phyloP scores from a whole-genome alignment of 2,888 invertebrate species.

The Drosophila stalkeri region DNA sequence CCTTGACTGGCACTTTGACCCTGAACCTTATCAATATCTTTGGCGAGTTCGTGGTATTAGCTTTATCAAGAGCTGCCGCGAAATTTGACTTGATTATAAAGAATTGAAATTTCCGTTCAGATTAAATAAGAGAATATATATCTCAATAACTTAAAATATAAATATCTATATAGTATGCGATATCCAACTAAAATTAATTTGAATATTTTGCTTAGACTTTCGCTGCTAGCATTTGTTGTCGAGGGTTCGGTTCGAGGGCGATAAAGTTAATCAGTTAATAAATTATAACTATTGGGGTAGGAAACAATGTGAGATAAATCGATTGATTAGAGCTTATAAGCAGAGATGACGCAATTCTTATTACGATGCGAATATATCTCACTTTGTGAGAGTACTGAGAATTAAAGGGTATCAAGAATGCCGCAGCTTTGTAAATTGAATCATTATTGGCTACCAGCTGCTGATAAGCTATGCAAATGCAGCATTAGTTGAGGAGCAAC shows the following conservation, averaged over 20 bases:
- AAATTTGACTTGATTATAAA: neutral
- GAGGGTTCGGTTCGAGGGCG: too few species aligned
- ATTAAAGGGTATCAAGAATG: neutral
- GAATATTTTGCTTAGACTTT: neutral
- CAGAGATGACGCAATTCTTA: neutral
- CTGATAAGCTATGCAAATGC: slow-evolving; percentile 21
- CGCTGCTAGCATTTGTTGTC: neutral
- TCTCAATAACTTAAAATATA: neutral
- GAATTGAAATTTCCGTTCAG: neutral
- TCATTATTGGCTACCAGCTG: slow-evolving; percentile 14
- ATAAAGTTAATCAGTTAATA: slow-evolving; percentile 10
- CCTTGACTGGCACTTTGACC: slow-evolving; percentile 1
- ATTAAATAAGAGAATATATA: neutral
- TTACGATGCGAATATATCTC: neutral
- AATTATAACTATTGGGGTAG: slow-evolving; percentile 23
- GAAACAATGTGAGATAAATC: neutral
- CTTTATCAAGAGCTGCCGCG: neutral
- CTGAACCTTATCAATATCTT: neutral
- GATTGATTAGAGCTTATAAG: neutral
- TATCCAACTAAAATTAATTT: neutral
- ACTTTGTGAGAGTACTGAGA: neutral
- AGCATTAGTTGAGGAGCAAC: slow-evolving; percentile 30
- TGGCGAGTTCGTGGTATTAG: neutral
- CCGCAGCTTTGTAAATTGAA: neutral
- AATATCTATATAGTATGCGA: neutral